Conservation (phyloP, 1,140 invertebrate genomes). For the Drosophila guanche region DNA sequence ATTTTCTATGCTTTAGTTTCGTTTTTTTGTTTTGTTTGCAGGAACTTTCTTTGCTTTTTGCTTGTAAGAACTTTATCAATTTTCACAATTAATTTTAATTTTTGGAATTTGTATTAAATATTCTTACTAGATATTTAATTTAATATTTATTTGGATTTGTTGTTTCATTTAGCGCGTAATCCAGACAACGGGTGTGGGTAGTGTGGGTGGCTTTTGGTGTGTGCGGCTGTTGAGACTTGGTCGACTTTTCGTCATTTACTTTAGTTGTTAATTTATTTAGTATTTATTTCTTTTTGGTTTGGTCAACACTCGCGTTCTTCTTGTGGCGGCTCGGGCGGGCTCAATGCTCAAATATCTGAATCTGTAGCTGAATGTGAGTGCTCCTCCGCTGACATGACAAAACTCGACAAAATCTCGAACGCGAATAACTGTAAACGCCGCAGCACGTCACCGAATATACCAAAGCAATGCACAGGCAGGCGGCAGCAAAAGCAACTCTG, state of each 20-base stretch:
- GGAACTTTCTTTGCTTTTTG: conserved; percentile 71
- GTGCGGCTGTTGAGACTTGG: conserved; percentile 30
- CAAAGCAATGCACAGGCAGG: conserved; percentile 51
- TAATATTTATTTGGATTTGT: conserved; percentile 29
- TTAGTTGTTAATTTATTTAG: conserved; percentile 55
- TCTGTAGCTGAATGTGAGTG: conserved; percentile 31
- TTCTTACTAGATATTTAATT: too few species aligned
- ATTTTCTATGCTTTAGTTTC: conserved; percentile 22
- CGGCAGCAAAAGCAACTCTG: conserved; percentile 45
- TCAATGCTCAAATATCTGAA: conserved; percentile 18
- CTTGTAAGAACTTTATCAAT: conserved; percentile 19
- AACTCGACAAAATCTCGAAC: conserved; percentile 83
- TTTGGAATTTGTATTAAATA: conserved; percentile 39
- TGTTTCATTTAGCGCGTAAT: conserved; percentile 64
- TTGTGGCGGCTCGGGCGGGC: conserved; percentile 21
- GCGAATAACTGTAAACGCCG: conserved; percentile 83
- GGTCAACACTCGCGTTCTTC: conserved; percentile 37
- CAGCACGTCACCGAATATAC: conserved; percentile 83
- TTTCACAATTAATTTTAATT: conserved; percentile 49
- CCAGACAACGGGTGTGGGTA: conserved; percentile 57
- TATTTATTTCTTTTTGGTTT: conserved; percentile 20
- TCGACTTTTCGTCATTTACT: conserved; percentile 74
- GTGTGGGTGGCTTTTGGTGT: conserved; percentile 27
- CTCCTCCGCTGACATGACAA: conserved; percentile 82
- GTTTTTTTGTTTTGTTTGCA: conserved; percentile 44